Evolutionary conservation across 2,888 invertebrate species (phyloP).

Genomic region (Platerodrilus igneus): DNA sequence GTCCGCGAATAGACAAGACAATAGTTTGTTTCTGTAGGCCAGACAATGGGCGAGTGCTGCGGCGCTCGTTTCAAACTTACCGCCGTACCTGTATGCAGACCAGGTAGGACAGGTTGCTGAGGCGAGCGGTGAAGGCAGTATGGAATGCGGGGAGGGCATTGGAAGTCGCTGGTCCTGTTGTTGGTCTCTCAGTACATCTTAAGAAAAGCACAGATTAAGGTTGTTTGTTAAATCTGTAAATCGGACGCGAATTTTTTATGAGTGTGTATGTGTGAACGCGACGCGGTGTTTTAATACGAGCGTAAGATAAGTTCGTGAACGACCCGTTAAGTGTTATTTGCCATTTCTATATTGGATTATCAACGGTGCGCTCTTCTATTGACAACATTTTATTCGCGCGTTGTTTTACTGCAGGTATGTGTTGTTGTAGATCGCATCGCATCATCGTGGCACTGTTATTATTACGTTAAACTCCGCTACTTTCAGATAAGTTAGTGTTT

Average conservation of each 20-base stretch:
- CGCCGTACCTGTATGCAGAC: conserved; percentile 39
- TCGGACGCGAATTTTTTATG: background rate
- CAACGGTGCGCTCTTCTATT: conserved; percentile 21
- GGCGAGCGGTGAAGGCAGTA: conserved; percentile 43
- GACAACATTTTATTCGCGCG: too few species aligned
- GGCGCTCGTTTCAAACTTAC: conserved; percentile 39
- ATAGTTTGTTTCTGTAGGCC: conserved; percentile 44
- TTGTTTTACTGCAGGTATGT: conserved; percentile 37
- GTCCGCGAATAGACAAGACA: conserved; percentile 46
- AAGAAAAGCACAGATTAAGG: too few species aligned
- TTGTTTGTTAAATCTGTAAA: too few species aligned
- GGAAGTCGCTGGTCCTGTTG: conserved; percentile 39
- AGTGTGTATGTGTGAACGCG: background rate
- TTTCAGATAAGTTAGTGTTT: too few species aligned
- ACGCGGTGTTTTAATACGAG: too few species aligned
- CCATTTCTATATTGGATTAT: conserved; percentile 33
- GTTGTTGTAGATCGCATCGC: conserved; percentile 21
- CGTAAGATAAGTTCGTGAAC: too few species aligned
- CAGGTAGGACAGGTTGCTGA: conserved; percentile 41
- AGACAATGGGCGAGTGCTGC: conserved; percentile 40
- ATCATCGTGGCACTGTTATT: too few species aligned
- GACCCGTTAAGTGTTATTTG: too few species aligned
- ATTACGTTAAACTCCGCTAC: too few species aligned
- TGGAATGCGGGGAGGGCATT: conserved; percentile 48
- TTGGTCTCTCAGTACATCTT: conserved; percentile 44